Evolutionary conservation across 1,140 invertebrate genomes (phyloP).

Genomic region (Cephus cinctus): DNA sequence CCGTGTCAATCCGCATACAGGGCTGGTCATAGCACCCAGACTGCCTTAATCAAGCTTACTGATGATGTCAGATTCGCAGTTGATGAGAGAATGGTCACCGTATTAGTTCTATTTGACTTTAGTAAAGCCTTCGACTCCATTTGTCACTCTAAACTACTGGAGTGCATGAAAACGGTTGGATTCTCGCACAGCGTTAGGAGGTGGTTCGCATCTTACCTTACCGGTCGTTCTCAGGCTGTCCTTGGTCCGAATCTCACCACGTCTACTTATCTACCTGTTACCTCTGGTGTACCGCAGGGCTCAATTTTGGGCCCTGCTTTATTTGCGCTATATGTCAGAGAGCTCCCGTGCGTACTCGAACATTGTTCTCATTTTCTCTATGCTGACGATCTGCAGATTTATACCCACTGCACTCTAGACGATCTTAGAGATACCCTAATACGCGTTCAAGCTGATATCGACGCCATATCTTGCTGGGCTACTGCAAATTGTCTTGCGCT

Average conservation of each 20-base stretch:
- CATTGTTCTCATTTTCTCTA: neutral
- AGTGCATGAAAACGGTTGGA: neutral
- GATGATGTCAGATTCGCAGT: slow-evolving; percentile 3
- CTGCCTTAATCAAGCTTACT: slow-evolving; percentile 8
- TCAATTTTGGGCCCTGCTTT: neutral
- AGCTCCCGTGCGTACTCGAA: neutral
- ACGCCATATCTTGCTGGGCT: neutral
- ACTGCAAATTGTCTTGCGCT: neutral
- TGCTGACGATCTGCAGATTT: neutral
- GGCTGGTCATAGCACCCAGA: neutral
- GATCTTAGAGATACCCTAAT: neutral
- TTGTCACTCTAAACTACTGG: slow-evolving; percentile 6
- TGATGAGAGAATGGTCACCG: slow-evolving; percentile 6
- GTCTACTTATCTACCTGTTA: neutral
- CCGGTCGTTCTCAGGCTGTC: neutral
- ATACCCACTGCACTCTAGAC: neutral
- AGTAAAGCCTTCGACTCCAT: slow-evolving; percentile 18
- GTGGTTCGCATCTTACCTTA: neutral
- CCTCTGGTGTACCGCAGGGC: neutral
- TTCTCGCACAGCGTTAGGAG: neutral
- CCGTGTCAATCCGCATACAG: slow-evolving; percentile 3
- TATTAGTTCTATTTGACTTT: slow-evolving; percentile 16
- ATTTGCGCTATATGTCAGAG: neutral
- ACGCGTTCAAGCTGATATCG: neutral
- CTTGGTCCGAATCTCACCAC: neutral